A percentile compares a stretch with the other conserved stretches of the same genome.
Evolutionary conservation across 1,140 invertebrate species (phyloP).

Genomic region (Cherax destructor): DNA sequence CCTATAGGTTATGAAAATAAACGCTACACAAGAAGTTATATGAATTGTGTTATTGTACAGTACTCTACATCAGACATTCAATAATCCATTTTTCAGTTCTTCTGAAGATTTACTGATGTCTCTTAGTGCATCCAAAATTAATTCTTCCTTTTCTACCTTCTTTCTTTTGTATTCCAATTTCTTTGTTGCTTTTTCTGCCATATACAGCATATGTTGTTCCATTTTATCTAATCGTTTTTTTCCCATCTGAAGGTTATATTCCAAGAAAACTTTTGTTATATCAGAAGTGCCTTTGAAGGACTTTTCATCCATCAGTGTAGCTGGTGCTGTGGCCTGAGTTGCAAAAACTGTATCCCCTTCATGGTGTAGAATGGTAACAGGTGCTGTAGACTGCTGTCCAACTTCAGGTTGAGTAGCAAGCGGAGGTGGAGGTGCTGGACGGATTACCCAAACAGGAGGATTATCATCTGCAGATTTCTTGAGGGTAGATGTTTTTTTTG

Average conservation of each 20-base stretch:
- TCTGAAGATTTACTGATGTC: conserved; percentile 11
- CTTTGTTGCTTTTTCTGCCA: background rate
- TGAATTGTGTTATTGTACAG: background rate
- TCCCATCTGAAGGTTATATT: conserved; percentile 11
- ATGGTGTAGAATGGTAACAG: background rate
- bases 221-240: background rate
- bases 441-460: background rate
- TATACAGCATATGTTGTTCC: background rate
- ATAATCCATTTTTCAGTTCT: conserved; percentile 2
- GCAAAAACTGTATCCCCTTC: conserved; percentile 1
- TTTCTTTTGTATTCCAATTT: background rate
- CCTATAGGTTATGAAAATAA: no score
- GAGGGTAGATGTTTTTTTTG: background rate
- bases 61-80: background rate
- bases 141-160: conserved; percentile 8
- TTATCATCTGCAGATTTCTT: background rate
- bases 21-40: background rate
- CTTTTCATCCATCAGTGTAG: background rate
- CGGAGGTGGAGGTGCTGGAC: background rate
- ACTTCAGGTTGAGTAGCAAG: background rate
- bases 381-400: background rate
- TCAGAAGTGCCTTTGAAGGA: background rate
- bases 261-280: background rate
- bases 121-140: background rate
- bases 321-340: conserved; percentile 6